Evolutionary conservation across 2,888 invertebrate genomes (phyloP).

Genomic region (Ochropacha duplaris): DNA sequence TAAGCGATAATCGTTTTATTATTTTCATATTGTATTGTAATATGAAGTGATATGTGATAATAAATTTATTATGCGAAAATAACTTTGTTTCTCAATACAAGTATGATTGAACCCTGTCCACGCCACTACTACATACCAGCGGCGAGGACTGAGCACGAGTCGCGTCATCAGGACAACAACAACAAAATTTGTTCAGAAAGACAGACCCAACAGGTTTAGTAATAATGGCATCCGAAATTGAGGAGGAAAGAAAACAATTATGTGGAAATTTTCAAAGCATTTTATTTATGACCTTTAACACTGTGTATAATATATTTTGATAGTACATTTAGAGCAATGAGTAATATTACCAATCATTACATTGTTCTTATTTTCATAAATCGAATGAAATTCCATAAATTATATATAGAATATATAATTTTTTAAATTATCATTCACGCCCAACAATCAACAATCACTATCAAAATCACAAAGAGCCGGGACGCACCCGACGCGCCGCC

Average conservation of each 20-base stretch:
- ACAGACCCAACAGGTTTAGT: no score
- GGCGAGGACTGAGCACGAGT: no score
- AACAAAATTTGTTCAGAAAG: no score
- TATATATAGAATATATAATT: slow-evolving; percentile 79
- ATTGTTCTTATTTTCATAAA: slow-evolving; percentile 80
- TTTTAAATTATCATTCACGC: slow-evolving; percentile 74
- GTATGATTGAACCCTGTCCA: no score
- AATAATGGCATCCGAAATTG: background rate
- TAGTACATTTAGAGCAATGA: slow-evolving; percentile 84
- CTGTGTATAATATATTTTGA: slow-evolving; percentile 84
- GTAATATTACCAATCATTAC: slow-evolving; percentile 84
- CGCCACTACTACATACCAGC: no score
- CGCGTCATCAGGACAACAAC: no score
- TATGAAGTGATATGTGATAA: background rate
- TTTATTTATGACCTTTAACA: slow-evolving; percentile 84
- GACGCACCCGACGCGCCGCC: slow-evolving; percentile 11
- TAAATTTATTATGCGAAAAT: background rate
- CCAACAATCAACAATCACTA: slow-evolving; percentile 80
- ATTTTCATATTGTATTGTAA: background rate
- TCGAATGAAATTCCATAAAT: slow-evolving; percentile 80
- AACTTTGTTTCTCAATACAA: background rate
- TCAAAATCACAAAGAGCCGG: slow-evolving; percentile 63
- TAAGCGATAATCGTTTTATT: background rate
- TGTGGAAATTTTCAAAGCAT: slow-evolving; percentile 82
- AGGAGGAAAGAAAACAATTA: slow-evolving; percentile 58